These are phyloP conservation scores for Monochamus saltuarius DNA, from an alignment of 1,140 invertebrate species.

Conservation along the genomic window DNA sequence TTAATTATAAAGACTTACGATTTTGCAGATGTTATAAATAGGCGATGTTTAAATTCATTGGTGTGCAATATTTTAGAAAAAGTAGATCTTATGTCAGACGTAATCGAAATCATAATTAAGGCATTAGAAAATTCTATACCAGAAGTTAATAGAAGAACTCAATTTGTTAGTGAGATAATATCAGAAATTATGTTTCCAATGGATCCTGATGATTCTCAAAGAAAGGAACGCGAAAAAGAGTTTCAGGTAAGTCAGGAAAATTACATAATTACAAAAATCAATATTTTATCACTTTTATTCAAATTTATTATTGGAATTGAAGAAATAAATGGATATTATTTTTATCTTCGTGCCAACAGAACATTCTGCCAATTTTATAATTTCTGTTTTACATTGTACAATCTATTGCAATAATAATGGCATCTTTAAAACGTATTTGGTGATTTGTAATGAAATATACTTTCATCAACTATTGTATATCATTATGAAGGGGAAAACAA, in stretches of 20 bases:
- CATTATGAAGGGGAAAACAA: too few relatives aligned
- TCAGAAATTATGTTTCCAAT: conserved; percentile 25
- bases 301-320: too few relatives aligned
- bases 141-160: conserved; percentile 10
- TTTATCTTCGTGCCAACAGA: too few relatives aligned
- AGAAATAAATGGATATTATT: too few relatives aligned
- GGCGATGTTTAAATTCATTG: conserved; percentile 13
- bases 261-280: conserved; percentile 1
- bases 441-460: too few relatives aligned
- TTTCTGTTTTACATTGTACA: too few relatives aligned
- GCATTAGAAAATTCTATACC: conserved; percentile 19
- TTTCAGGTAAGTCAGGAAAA: conserved; percentile 8
- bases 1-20: conserved; percentile 18
- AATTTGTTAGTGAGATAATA: conserved; percentile 25
- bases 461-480: too few relatives aligned
- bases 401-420: too few relatives aligned
- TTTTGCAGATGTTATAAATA: conserved; percentile 18
- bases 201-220: conserved; percentile 11
- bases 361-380: too few relatives aligned
- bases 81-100: conserved; percentile 18
- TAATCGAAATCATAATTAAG: conserved; percentile 20
- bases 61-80: conserved; percentile 22
- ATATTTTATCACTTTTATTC: too few relatives aligned
- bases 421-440: too few relatives aligned
- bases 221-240: conserved; percentile 5